Conservation (phyloP, 2,797 vertebrate species). For the Jordanella pulchra region DNA sequence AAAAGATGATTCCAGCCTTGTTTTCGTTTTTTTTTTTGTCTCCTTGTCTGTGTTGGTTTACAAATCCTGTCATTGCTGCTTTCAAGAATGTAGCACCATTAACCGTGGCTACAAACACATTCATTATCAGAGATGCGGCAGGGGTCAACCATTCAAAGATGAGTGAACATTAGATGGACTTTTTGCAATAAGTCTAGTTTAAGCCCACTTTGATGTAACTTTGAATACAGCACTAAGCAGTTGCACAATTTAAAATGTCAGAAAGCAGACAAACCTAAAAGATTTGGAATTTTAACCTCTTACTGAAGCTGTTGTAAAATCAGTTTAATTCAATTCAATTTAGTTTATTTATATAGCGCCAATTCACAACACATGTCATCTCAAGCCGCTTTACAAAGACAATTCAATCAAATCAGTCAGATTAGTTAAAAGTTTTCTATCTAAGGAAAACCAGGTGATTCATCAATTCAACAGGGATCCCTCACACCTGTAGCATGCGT, state of each 20-base stretch:
- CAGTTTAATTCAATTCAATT: not conserved
- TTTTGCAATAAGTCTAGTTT: too few relatives aligned
- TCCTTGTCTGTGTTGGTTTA: slow-evolving; percentile 41
- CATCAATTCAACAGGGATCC: too few relatives aligned
- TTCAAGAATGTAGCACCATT: slow-evolving; percentile 28
- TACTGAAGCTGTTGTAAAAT: not conserved
- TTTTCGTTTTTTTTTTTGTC: slow-evolving; percentile 50
- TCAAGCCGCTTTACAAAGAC: too few relatives aligned
- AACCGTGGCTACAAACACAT: slow-evolving; percentile 32
- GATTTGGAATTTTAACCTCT: not conserved
- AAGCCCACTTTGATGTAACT: not conserved
- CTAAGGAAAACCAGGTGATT: too few relatives aligned
- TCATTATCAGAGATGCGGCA: slow-evolving; percentile 21
- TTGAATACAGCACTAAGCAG: not conserved
- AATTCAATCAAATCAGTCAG: too few relatives aligned
- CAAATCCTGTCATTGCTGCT: slow-evolving; percentile 32
- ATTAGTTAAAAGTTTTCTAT: too few relatives aligned
- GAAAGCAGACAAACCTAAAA: not conserved
- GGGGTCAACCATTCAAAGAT: slow-evolving; percentile 5
- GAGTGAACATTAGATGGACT: too few relatives aligned
- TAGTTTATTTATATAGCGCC: too few relatives aligned
- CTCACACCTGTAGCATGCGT: too few relatives aligned
- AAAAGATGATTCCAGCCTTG: slow-evolving; percentile 48
- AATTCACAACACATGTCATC: too few relatives aligned
- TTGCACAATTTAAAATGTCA: not conserved